Conservation (phyloP, 2,113 vertebrate species). For the Crotalus viridis region DNA sequence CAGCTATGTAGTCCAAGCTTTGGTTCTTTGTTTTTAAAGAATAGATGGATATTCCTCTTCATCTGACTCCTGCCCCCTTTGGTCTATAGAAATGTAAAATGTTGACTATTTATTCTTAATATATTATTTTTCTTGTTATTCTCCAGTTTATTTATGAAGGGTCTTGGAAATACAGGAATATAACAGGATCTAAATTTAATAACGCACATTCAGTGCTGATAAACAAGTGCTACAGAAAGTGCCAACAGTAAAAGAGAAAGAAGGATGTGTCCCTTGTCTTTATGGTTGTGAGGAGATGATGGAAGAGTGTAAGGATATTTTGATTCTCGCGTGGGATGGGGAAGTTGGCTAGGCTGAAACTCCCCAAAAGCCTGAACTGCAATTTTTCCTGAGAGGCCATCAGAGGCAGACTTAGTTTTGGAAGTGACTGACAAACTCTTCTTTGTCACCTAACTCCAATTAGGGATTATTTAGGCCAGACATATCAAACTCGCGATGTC, state of each 20-base stretch:
- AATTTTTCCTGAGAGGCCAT: background rate
- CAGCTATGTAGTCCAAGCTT: background rate
- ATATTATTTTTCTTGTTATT: background rate
- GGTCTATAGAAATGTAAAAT: background rate
- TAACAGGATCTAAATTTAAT: background rate
- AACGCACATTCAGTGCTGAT: background rate
- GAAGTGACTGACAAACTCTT: background rate
- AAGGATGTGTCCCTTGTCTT: background rate
- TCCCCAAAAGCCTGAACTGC: background rate
- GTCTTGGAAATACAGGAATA: background rate
- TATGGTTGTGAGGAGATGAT: background rate
- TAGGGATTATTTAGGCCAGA: background rate
- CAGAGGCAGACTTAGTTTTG: background rate
- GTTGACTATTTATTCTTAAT: background rate
- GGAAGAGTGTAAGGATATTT: background rate
- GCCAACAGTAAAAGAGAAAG: background rate
- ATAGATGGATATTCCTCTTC: background rate
- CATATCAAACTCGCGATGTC: no score
- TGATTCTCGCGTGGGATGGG: background rate
- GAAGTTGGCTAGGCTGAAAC: background rate
- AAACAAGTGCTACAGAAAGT: background rate
- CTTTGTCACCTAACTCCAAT: background rate
- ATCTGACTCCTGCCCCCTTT: background rate
- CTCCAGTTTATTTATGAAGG: background rate
- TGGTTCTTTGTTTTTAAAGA: background rate